A percentile compares a stretch with the other conserved stretches of the same genome.
phyloP scores from a whole-genome alignment of 2,888 invertebrate genomes.

The Drosophila putrida region DNA sequence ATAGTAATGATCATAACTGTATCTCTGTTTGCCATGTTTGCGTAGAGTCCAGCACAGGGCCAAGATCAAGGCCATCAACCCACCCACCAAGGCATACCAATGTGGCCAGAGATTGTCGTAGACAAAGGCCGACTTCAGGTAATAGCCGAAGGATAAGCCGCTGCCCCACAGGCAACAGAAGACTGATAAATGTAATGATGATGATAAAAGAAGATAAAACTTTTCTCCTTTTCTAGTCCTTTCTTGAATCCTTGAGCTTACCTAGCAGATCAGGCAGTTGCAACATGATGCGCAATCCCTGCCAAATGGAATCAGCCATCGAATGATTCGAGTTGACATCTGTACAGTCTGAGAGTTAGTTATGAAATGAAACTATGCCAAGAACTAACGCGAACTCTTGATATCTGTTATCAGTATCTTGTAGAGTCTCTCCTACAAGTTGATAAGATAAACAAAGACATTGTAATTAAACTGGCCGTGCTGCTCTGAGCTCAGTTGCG shows the following conservation, averaged over 20 bases:
- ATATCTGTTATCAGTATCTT: slow-evolving; percentile 14
- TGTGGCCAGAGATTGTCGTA: slow-evolving; percentile 78
- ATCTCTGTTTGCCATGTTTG: slow-evolving; percentile 68
- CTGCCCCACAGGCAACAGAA: slow-evolving; percentile 70
- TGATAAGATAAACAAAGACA: slow-evolving; percentile 51
- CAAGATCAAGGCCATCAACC: slow-evolving; percentile 49
- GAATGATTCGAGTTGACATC: slow-evolving; percentile 41
- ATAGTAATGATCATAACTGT: slow-evolving; percentile 80
- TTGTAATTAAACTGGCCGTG: slow-evolving; percentile 44
- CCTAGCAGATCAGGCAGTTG: slow-evolving; percentile 68
- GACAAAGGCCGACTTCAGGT: slow-evolving; percentile 75
- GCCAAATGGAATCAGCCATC: slow-evolving; percentile 52
- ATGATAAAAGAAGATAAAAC: too few relatives aligned
- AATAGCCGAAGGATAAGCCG: slow-evolving; percentile 77
- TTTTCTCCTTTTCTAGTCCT: neutral
- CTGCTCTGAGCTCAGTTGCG: slow-evolving; percentile 22
- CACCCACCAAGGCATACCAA: slow-evolving; percentile 73
- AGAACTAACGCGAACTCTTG: slow-evolving; percentile 10
- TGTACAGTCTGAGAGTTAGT: slow-evolving; percentile 35
- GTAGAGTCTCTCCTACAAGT: neutral
- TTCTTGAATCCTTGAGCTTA: slow-evolving; percentile 18
- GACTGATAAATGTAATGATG: neutral
- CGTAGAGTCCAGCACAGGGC: slow-evolving; percentile 73
- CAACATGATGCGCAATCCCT: slow-evolving; percentile 47
- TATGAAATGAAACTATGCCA: slow-evolving; percentile 35